Conservation (phyloP, 2,113 vertebrate species). For the Suncus etruscus region DNA sequence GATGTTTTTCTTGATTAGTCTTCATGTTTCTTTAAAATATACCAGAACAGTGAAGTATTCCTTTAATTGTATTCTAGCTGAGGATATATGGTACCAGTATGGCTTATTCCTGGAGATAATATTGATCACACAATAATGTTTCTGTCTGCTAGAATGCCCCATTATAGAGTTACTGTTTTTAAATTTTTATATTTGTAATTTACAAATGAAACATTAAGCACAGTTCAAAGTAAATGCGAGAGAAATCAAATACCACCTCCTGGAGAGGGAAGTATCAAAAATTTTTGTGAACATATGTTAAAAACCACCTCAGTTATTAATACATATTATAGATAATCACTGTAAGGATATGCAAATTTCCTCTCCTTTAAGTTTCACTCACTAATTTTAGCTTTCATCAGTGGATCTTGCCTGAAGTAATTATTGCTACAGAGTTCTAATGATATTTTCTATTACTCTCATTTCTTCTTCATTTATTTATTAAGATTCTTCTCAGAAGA, state of each 20-base stretch:
- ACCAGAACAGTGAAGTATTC: neutral
- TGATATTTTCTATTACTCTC: conserved; percentile 37
- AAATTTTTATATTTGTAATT: neutral
- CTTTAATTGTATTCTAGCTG: neutral
- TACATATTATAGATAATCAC: neutral
- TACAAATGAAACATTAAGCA: neutral
- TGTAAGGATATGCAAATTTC: conserved; percentile 51
- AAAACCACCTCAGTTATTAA: conserved; percentile 42
- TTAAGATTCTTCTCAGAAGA: conserved; percentile 17
- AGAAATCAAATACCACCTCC: neutral
- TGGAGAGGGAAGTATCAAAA: neutral
- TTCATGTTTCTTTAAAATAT: neutral
- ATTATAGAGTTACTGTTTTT: neutral
- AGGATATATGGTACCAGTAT: neutral
- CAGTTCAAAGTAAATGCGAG: neutral
- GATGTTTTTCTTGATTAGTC: neutral
- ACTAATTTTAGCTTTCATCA: conserved; percentile 42
- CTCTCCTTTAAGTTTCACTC: conserved; percentile 31
- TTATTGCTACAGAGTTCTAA: neutral
- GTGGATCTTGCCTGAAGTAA: conserved; percentile 38
- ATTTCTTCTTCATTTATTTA: conserved; percentile 32
- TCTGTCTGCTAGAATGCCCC: neutral
- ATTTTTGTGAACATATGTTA: conserved; percentile 17
- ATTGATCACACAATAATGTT: neutral
- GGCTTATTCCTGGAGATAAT: neutral